A percentile compares a stretch with the other conserved stretches of the same genome.
Conservation (phyloP, 2,113 vertebrate species). For the Boleophthalmus pectinirostris region DNA sequence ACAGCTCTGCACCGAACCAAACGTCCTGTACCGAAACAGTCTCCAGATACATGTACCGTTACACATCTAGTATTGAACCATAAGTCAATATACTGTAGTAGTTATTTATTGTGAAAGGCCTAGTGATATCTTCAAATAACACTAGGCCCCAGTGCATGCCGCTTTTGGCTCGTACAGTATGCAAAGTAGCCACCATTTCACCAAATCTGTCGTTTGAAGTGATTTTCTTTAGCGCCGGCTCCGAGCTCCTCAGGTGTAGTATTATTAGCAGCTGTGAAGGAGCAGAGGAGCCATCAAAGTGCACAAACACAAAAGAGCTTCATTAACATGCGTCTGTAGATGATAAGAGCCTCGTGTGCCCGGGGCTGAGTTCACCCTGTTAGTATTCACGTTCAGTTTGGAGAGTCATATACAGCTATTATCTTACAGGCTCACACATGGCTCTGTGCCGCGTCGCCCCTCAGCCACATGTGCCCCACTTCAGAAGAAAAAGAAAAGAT, state of each 20-base stretch:
- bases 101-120: no score
- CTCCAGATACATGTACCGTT: no score
- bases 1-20: no score
- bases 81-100: no score
- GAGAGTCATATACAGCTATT: slow-evolving; percentile 56
- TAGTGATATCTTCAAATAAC: no score
- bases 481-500: slow-evolving; percentile 32
- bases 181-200: slow-evolving; percentile 51
- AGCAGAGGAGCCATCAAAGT: slow-evolving; percentile 61
- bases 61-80: no score
- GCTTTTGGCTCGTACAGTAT: background rate
- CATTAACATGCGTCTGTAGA: slow-evolving; percentile 64
- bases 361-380: slow-evolving; percentile 58
- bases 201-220: slow-evolving; percentile 52
- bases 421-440: slow-evolving; percentile 39
- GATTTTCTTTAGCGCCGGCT: background rate
- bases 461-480: slow-evolving; percentile 44
- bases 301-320: slow-evolving; percentile 47
- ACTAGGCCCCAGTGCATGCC: no score
- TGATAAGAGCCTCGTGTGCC: slow-evolving; percentile 56
- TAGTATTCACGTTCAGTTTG: slow-evolving; percentile 62
- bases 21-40: no score
- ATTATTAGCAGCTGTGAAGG: slow-evolving; percentile 43
- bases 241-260: slow-evolving; percentile 22
- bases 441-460: slow-evolving; percentile 43